Evolutionary conservation across 2,888 invertebrate species (phyloP).

Genomic region (Candidula unifasciata): DNA sequence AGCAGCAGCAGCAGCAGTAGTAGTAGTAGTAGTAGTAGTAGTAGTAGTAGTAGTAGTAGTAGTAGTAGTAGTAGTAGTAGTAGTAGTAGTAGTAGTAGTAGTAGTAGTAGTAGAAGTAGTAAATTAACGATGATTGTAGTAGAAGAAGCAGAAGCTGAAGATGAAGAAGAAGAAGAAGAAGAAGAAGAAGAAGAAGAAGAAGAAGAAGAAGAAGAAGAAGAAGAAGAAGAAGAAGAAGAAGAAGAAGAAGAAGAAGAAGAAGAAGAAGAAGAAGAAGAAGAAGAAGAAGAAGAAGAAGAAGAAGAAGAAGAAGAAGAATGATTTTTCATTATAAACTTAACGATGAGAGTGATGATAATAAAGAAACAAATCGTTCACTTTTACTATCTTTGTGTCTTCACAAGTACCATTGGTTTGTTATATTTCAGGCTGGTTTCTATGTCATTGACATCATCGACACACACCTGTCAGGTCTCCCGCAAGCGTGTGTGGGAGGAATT

Average conservation of each 20-base stretch:
- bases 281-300: no score
- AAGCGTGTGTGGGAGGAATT: slow-evolving; percentile 68
- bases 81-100: slow-evolving; percentile 36
- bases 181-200: slow-evolving; percentile 5
- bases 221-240: no score
- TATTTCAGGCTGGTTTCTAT: slow-evolving; percentile 70
- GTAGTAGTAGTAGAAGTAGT: slow-evolving; percentile 24
- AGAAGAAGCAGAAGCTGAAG: slow-evolving; percentile 10
- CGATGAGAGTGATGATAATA: no score
- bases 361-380: no score
- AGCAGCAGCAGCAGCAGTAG: slow-evolving; percentile 23
- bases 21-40: not conserved
- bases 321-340: no score
- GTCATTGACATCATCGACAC: slow-evolving; percentile 71
- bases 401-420: no score
- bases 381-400: no score
- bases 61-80: slow-evolving; percentile 36
- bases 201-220: slow-evolving; percentile 12
- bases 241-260: no score
- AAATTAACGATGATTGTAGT: no score
- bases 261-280: no score
- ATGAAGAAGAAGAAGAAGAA: slow-evolving; percentile 5
- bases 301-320: no score
- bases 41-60: not conserved
- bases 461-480: slow-evolving; percentile 69